A percentile compares a stretch with the other conserved stretches of the same genome.
These are phyloP conservation scores for Drepana falcataria DNA, from an alignment of 2,888 invertebrate species.

Conservation along the genomic window DNA sequence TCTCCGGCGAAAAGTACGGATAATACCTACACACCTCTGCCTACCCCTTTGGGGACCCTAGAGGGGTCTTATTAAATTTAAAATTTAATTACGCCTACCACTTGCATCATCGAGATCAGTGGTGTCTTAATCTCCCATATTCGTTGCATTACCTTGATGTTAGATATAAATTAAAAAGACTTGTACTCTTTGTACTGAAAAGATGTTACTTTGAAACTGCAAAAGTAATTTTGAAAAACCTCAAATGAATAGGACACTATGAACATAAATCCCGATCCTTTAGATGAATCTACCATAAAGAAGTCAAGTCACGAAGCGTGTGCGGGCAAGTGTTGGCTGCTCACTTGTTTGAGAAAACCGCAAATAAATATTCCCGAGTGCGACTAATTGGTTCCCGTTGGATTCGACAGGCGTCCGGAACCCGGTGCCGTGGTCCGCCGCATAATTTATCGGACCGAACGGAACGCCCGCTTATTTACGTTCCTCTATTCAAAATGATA, in stretches of 20 bases:
- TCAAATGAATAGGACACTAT: constrained; percentile 20
- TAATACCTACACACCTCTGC: too few relatives aligned
- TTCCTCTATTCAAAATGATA: constrained; percentile 31
- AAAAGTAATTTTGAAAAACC: too few relatives aligned
- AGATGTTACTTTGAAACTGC: too few relatives aligned
- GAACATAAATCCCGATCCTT: constrained; percentile 35
- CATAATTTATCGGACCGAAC: constrained; percentile 68
- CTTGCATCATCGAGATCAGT: too few relatives aligned
- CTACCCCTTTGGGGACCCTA: too few relatives aligned
- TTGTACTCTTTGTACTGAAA: too few relatives aligned
- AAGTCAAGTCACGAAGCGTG: constrained; percentile 48
- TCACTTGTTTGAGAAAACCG: constrained; percentile 66
- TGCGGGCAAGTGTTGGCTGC: constrained; percentile 47
- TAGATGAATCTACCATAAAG: constrained; percentile 32
- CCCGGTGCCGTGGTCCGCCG: constrained; percentile 55
- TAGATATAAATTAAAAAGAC: too few relatives aligned
- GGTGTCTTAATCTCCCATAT: too few relatives aligned
- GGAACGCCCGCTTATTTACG: constrained; percentile 35
- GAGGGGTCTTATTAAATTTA: too few relatives aligned
- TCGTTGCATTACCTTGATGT: too few relatives aligned
- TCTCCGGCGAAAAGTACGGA: too few relatives aligned
- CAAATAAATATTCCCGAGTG: constrained; percentile 72
- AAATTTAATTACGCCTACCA: too few relatives aligned
- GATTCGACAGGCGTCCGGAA: constrained; percentile 66
- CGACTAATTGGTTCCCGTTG: constrained; percentile 75